Evolutionary conservation across 2,113 vertebrate species (phyloP).

Genomic region (Sapayoa aenigma): DNA sequence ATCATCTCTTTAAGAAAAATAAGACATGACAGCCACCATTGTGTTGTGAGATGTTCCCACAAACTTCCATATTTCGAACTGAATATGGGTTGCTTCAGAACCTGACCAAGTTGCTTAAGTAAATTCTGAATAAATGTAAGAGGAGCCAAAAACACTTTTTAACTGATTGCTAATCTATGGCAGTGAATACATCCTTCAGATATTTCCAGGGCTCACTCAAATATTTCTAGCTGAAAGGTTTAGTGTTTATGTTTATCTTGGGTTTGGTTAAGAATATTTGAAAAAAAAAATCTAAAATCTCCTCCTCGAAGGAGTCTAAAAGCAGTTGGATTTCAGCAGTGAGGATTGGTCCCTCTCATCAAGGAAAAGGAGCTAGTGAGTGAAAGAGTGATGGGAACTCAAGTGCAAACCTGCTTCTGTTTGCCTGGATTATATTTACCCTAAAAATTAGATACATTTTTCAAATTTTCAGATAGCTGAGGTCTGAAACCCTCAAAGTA

Average conservation of each 20-base stretch:
- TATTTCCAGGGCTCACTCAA: neutral
- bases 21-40: neutral
- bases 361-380: neutral
- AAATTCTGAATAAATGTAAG: slow-evolving; percentile 9
- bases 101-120: neutral
- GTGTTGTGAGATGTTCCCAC: neutral
- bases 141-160: neutral
- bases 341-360: neutral
- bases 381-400: neutral
- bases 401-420: neutral
- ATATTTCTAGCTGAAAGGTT: neutral
- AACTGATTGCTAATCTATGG: neutral
- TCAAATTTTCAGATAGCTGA: neutral
- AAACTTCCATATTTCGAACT: neutral
- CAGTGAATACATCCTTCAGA: neutral
- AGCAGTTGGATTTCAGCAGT: neutral
- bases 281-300: neutral
- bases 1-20: neutral
- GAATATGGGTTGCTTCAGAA: neutral
- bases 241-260: neutral
- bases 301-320: neutral
- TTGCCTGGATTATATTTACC: neutral
- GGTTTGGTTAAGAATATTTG: neutral
- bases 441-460: neutral
- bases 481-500: neutral